phyloP scores from a whole-genome alignment of 2,113 vertebrate species.

The Salminus brasiliensis region DNA sequence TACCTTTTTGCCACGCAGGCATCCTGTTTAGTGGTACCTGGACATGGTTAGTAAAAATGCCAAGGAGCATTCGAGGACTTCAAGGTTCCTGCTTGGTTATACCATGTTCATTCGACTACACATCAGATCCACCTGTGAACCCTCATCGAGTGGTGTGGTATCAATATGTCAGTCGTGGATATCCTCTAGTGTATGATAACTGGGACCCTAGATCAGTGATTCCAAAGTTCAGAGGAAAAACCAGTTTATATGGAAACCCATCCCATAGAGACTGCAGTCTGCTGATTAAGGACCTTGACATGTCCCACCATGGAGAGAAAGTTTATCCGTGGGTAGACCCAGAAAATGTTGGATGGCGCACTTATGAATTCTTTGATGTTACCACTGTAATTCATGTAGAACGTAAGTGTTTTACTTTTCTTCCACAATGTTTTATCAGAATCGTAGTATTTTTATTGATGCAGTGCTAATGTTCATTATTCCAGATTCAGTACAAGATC shows the following conservation, averaged over 20 bases:
- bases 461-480: not conserved
- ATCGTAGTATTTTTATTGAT: not conserved
- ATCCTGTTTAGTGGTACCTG: conserved; percentile 18
- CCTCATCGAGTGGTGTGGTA: conserved; percentile 66
- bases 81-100: conserved; percentile 64
- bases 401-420: conserved; percentile 48
- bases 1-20: conserved; percentile 46
- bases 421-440: not conserved
- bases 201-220: not conserved
- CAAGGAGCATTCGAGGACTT: conserved; percentile 52
- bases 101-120: conserved; percentile 63
- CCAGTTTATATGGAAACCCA: fast-evolving
- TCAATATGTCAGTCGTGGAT: conserved; percentile 31
- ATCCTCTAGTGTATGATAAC: conserved; percentile 62
- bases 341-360: conserved; percentile 55
- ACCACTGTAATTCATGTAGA: conserved; percentile 55
- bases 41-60: conserved; percentile 57
- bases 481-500: not conserved
- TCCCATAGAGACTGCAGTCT: conserved; percentile 49
- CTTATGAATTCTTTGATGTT: conserved; percentile 60
- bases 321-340: conserved; percentile 69
- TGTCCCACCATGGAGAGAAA: conserved; percentile 45
- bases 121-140: not conserved
- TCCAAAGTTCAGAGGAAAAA: conserved; percentile 34
- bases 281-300: conserved; percentile 27